phyloP scores from a whole-genome alignment of 1,140 invertebrate genomes.

The Panonychus citri region DNA sequence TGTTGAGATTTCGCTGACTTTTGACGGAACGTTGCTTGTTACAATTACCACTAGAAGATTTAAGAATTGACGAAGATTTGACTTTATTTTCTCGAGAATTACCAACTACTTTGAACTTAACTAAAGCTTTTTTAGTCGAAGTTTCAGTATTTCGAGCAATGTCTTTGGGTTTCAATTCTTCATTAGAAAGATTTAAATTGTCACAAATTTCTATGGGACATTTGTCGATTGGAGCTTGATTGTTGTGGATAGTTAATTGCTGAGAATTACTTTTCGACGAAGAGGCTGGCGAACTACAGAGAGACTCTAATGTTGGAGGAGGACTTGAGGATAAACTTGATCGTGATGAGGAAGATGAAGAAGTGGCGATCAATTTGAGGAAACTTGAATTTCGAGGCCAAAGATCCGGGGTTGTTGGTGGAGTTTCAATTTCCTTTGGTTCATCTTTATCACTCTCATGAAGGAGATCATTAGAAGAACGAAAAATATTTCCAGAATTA shows the following conservation, averaged over 20 bases:
- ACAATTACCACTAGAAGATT: too few relatives aligned
- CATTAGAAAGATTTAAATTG: too few relatives aligned
- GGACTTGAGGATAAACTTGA: neutral
- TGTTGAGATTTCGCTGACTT: too few relatives aligned
- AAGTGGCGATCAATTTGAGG: neutral
- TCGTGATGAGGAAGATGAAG: too few relatives aligned
- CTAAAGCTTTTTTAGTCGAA: too few relatives aligned
- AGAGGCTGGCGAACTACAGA: neutral
- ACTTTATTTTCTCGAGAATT: too few relatives aligned
- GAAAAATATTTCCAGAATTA: too few relatives aligned
- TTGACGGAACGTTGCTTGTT: too few relatives aligned
- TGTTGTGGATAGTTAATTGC: neutral
- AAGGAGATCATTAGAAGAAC: neutral
- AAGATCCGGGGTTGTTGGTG: neutral
- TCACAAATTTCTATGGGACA: neutral
- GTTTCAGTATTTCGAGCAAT: too few relatives aligned
- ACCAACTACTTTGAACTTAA: too few relatives aligned
- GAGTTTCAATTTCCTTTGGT: neutral
- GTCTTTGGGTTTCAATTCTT: too few relatives aligned
- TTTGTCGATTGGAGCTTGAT: neutral
- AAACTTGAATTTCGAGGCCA: neutral
- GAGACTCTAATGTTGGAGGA: neutral
- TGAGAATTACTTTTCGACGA: neutral
- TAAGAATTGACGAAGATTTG: too few relatives aligned
- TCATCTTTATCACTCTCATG: neutral